Evolutionary conservation across 2,888 invertebrate genomes (phyloP), one percentile per base, ranked within the genome.

Genomic region (Drosophila neonasuta): DNA sequence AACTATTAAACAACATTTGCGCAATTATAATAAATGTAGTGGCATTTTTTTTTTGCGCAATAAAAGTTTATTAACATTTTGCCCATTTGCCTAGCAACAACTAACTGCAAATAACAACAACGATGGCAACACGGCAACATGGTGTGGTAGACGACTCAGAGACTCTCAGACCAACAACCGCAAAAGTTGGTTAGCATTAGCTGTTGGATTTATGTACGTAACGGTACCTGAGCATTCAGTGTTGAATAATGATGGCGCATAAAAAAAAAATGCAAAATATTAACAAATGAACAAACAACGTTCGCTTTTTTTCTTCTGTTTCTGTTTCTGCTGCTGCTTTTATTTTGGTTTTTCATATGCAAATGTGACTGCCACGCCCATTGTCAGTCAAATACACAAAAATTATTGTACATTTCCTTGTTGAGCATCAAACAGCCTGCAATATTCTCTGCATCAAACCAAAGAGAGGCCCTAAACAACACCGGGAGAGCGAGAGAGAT

Each of bases 51-150:
- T 63, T 58, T 82, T 82, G 77, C 77, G 77, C 81, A 84, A 80
- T 79, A 71, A 77, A 77, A 81, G 84, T 81, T 80, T 80, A 80
- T 80, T 80, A 83, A 80, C 80, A 83, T 78, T 80, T 78, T 83
- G 80, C 76, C 65, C 75, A 71, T 79, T 80, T 79, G 79, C 79
- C 60, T 79, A 73, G 69, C 75, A 81, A 81, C 74, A 64, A 67
- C 42, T 58, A 42, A 15, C 39, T 52, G 39, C 13, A 34, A 34
- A 44, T 17, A 56, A 24, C 32, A 55, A 59, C 39, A 64, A 58
- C 55, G 56, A 41, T 52, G 60, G 55, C 56, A 52, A 59, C 70
- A 36, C 11, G 5, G 52, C 56, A 52, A 59, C 70, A 36, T 5
- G 5, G 36, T 32, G 32, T 32, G 55, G 59, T 60, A 55, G 49